These are phyloP conservation scores for Petaurus breviceps DNA, from an alignment of 2,113 vertebrate species.

Conservation along the genomic window DNA sequence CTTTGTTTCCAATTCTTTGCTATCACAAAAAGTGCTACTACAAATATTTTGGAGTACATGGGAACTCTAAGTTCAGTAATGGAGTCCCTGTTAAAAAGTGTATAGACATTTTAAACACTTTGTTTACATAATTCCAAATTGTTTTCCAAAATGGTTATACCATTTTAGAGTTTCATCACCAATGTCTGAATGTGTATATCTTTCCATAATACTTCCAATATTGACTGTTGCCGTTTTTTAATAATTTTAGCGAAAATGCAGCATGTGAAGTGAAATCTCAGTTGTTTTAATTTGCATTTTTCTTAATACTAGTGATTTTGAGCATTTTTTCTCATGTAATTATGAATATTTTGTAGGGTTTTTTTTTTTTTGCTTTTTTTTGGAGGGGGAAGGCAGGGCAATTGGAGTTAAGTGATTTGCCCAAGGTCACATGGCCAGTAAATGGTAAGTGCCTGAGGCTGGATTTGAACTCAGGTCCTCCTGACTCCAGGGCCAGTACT, in stretches of 20 bases:
- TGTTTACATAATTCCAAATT: background rate
- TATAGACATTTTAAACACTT: background rate
- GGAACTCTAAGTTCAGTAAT: background rate
- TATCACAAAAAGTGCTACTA: background rate
- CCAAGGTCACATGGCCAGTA: too few species aligned
- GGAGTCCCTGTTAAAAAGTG: background rate
- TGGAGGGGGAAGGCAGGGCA: too few species aligned
- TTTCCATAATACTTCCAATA: background rate
- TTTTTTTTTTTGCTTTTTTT: background rate
- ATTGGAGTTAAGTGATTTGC: too few species aligned
- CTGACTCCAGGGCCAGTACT: too few species aligned
- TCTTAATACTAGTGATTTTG: background rate
- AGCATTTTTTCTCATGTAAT: background rate
- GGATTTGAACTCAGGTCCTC: too few species aligned
- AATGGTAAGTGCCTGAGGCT: too few species aligned
- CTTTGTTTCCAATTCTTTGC: background rate
- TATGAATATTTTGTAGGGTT: background rate
- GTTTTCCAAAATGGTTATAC: background rate
- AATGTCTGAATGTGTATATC: background rate
- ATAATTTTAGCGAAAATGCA: background rate
- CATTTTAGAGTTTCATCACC: background rate
- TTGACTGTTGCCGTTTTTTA: background rate
- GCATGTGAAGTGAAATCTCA: background rate
- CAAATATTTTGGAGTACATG: background rate
- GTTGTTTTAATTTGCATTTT: background rate